Evolutionary conservation across 92 coral and sea anemone genomes (phyloP).

Genomic region (Chrysogorgia sp.): DNA sequence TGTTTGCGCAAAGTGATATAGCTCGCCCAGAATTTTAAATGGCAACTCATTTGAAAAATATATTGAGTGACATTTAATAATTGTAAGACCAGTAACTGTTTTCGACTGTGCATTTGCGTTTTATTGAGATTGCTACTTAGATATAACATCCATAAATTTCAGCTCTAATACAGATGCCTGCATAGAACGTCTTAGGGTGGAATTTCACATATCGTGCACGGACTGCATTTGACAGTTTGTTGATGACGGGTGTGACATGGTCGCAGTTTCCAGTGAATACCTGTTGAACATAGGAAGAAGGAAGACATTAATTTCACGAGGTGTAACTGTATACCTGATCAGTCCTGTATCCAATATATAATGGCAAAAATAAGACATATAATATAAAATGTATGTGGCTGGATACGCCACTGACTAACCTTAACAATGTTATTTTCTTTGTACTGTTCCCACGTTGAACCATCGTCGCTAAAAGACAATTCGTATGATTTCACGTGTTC

Average conservation of each 20-base stretch:
- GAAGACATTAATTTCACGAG: background rate
- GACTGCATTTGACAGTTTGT: constrained; percentile 65
- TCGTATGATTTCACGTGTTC: constrained; percentile 83
- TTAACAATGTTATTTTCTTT: constrained; percentile 70
- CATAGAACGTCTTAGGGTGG: constrained; percentile 66
- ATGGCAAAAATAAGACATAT: too few relatives aligned
- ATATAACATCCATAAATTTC: constrained; percentile 82
- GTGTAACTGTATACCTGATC: background rate
- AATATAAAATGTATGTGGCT: too few relatives aligned
- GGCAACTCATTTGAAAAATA: too few relatives aligned
- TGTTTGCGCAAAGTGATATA: background rate
- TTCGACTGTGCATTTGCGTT: too few relatives aligned
- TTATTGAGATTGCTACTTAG: background rate
- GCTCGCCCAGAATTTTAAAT: too few relatives aligned
- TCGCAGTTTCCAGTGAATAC: constrained; percentile 77
- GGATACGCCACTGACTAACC: constrained; percentile 45
- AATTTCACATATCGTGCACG: constrained; percentile 81
- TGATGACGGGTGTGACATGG: constrained; percentile 82
- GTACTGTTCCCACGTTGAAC: constrained; percentile 69
- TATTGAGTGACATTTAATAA: background rate
- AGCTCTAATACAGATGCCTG: constrained; percentile 80
- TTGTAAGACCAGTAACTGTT: background rate
- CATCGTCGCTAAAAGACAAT: constrained; percentile 78
- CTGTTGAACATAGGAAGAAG: constrained; percentile 53
- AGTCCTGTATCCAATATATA: too few relatives aligned